phyloP scores from a whole-genome alignment of 2,888 invertebrate species.

The Agrypnus murinus region DNA sequence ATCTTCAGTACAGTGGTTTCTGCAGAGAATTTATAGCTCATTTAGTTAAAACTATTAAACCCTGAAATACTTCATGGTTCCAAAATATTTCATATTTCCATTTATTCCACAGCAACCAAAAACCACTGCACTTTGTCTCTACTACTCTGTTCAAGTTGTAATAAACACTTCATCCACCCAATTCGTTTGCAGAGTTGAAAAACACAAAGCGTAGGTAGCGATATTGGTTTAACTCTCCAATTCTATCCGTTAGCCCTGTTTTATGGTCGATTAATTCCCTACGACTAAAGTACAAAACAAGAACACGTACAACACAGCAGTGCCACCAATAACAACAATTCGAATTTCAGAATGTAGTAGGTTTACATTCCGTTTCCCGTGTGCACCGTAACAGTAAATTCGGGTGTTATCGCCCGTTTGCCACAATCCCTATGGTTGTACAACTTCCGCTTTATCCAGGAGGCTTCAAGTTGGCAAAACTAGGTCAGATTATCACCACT shows the following conservation, averaged over 20 bases:
- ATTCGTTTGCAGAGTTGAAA: background rate
- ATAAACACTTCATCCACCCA: background rate
- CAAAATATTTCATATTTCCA: background rate
- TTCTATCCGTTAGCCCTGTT: constrained; percentile 8
- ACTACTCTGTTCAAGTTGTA: too few relatives aligned
- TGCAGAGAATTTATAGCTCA: constrained; percentile 24
- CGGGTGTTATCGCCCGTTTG: constrained; percentile 43
- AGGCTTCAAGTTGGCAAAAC: constrained; percentile 42
- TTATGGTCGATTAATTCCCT: constrained; percentile 20
- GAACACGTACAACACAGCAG: background rate
- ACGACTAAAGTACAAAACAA: constrained; percentile 1
- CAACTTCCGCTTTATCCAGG: constrained; percentile 40
- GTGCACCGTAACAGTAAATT: constrained; percentile 37
- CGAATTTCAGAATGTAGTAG: constrained; percentile 23
- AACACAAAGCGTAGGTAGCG: background rate
- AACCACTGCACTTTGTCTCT: background rate
- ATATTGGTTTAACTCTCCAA: background rate
- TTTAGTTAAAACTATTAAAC: constrained; percentile 24
- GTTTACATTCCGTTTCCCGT: constrained; percentile 2
- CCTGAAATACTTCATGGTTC: constrained; percentile 4
- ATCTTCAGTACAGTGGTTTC: constrained; percentile 16
- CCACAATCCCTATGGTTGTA: constrained; percentile 43
- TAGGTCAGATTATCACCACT: constrained; percentile 48
- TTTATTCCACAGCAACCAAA: background rate
- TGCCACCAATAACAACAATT: constrained; percentile 14